These are phyloP conservation scores for Stramonita haemastoma DNA, from an alignment of 2,888 invertebrate genomes.

Conservation along the genomic window DNA sequence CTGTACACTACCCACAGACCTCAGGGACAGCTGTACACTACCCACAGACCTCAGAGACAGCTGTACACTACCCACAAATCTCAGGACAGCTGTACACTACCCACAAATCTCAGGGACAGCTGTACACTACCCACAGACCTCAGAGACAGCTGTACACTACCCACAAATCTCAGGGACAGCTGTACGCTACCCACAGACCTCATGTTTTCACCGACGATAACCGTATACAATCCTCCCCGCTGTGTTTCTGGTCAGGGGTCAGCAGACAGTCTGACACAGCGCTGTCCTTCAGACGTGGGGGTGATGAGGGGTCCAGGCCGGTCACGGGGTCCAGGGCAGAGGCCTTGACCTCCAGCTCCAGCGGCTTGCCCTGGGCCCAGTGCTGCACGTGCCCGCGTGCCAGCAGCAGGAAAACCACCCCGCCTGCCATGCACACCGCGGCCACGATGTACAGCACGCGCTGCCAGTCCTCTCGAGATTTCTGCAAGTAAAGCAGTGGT, in stretches of 20 bases:
- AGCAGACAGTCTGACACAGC: background rate
- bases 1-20: too few species aligned
- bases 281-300: background rate
- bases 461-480: constrained; percentile 56
- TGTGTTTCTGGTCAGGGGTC: background rate
- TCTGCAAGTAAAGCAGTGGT: constrained; percentile 45
- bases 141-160: too few species aligned
- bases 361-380: constrained; percentile 51
- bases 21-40: too few species aligned
- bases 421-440: constrained; percentile 84
- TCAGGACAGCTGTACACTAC: too few species aligned
- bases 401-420: constrained; percentile 61
- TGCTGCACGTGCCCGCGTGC: constrained; percentile 59
- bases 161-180: too few species aligned
- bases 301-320: background rate
- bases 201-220: background rate
- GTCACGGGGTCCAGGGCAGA: background rate
- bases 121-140: too few species aligned
- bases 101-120: too few species aligned
- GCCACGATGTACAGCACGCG: constrained; percentile 93
- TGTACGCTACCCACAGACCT: too few species aligned
- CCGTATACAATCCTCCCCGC: background rate
- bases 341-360: background rate
- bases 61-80: too few species aligned
- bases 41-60: too few species aligned